Base-by-base conservation (phyloP, 2,113 vertebrate species). In the Pseudorectes ferrugineus region DNA sequence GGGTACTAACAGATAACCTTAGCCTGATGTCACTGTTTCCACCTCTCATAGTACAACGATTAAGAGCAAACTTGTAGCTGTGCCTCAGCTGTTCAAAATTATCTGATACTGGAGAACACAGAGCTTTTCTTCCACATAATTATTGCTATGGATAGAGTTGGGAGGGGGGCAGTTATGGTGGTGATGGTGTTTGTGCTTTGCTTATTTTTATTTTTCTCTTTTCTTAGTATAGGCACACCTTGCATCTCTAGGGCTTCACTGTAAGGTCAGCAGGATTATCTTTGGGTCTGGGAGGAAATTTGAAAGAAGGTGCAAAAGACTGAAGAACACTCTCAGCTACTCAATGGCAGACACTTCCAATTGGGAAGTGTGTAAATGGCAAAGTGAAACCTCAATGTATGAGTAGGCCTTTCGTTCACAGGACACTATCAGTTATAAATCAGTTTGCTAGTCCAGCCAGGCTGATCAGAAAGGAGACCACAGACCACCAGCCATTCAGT, bases 111-210 rank as follows among this genome's bases (percentile, higher is more conserved):
- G 38, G 22, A 76, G 49, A 80, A 51, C 7, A 68, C 5, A 46
- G 45, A 59, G 8, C 2, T 74, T 85, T 85, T 65, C 2, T 90
- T 57, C 15, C 21, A 28, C 2, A 4, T 40, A 65, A 45, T 46
- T 65, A 33, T 72, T 65, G 11, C 8, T 46, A 11, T 19, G 6
- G 24, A 59, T 46, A 72, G 3, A 33, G 11, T 13, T 85, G 10
- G 7, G 7, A 12, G 3, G 5, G 10, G 7, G 6, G 14, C 2
- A 2, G 6, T 23, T 63, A 3, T 63, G 52, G n/a, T 31, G 14
- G 6, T 23, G 29, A 14, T 19, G 11, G 5, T 68, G 24, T 36
- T 75, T 23, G 3, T 54, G 10, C 16, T 77, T 42, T 10, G 1
- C 4, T 74, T 67, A 11, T 38, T 78, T 72, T 52, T 45, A 38